Base-by-base conservation (phyloP, 2,888 invertebrate genomes). In the Cantharis rufa region DNA sequence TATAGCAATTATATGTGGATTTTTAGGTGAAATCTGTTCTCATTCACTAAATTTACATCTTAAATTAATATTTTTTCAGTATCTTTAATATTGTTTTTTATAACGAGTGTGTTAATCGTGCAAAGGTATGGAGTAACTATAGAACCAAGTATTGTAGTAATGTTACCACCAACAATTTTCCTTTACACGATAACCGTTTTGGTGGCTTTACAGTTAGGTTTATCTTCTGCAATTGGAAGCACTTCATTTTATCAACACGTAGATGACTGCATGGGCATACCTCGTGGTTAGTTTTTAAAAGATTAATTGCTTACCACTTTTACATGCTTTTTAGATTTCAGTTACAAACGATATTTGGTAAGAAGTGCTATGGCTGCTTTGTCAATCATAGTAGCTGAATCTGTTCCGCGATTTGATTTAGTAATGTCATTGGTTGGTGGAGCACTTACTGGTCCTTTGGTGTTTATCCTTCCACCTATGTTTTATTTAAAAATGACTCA, bases 361-460 rank as follows among this genome's bases (percentile, higher is more conserved):
- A 90, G 97, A 69, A 94, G 95, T 1, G 86, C 90, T 0, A 88
- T 96, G 13, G 91, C 95, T 11, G 89, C 92, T 0, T 80, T 94
- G 2, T 94, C 94, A 0, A 92, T 97, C 7, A 90, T 95, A 28
- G 89, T 96, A 2, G 96, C 94, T 0, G 95, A 96, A 87, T 91
- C 94, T 0, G 93, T 97, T 0, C 96, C 97, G 0, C 90, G 94
- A 80, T 96, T 97, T 85, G 96, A 96, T 83, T 89, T 96, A 16
- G 94, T 97, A 11, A 94, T 97, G 93, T 93, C 95, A 1, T 89
- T 97, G 0, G 92, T 97, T 10, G 97, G 97, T 0, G 96, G 96
- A 4, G 94, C 95, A 0, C 90, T 97, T 4, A 94, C 94, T 0
- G 95, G 96, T 0, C 94, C 96, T 0, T 88, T 96, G 11, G 94